These are phyloP conservation scores for Corythoichthys intestinalis DNA, from an alignment of 2,113 vertebrate species.

Conservation along the genomic window DNA sequence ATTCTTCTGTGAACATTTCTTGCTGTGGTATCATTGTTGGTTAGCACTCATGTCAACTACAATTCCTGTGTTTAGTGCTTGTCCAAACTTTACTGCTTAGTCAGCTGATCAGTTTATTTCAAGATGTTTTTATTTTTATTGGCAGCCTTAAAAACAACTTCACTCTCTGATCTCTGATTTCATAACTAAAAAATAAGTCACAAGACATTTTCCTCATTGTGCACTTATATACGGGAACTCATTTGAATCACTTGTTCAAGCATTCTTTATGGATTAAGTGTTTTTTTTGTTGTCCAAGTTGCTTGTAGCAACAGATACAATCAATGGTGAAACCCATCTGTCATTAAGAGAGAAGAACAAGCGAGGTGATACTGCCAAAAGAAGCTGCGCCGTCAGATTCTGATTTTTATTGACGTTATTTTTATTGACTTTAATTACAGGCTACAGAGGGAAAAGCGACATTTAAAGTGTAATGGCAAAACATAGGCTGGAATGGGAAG, in stretches of 20 bases:
- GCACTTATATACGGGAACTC: background rate
- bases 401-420: background rate
- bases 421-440: conserved; percentile 2
- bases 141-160: background rate
- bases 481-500: background rate
- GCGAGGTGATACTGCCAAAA: conserved; percentile 3
- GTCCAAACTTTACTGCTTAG: background rate
- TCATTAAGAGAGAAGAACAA: conserved; percentile 14
- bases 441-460: background rate
- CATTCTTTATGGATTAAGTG: conserved; percentile 2
- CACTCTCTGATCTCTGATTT: background rate
- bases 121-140: background rate
- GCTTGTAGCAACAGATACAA: conserved; percentile 33
- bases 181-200: background rate
- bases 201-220: background rate
- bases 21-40: background rate
- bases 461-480: background rate
- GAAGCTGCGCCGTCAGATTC: background rate
- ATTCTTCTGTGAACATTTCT: background rate
- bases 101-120: background rate
- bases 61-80: background rate
- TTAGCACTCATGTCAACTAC: background rate
- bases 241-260: background rate
- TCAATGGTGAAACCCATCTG: conserved; percentile 31
- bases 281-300: conserved; percentile 14